Conservation (phyloP, 2,888 invertebrate genomes). For the Fabriciana adippe region DNA sequence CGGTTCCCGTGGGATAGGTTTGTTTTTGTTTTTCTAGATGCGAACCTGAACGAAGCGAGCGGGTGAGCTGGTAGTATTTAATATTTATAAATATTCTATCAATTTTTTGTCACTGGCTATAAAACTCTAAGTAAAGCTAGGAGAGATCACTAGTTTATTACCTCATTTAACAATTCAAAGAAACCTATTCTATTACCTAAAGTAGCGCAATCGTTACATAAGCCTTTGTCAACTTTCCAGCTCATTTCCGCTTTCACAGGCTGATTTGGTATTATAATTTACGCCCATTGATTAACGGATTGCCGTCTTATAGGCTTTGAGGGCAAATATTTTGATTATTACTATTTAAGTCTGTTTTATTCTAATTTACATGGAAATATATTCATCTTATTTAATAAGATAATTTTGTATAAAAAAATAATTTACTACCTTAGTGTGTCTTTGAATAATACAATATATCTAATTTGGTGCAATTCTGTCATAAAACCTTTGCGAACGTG, state of each 20-base stretch:
- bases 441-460: background rate
- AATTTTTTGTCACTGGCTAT: background rate
- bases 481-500: background rate
- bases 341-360: background rate
- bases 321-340: background rate
- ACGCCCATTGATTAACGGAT: conserved; percentile 21
- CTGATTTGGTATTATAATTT: conserved; percentile 29
- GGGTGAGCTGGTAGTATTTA: too few relatives aligned
- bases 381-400: too few relatives aligned
- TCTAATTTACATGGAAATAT: background rate
- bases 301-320: conserved; percentile 2
- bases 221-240: conserved; percentile 27
- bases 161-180: background rate
- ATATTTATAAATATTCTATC: background rate
- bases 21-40: too few relatives aligned
- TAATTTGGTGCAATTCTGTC: too few relatives aligned
- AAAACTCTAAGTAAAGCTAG: background rate
- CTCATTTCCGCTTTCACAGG: conserved; percentile 24
- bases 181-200: conserved; percentile 9
- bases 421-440: background rate
- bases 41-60: too few relatives aligned
- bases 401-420: background rate
- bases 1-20: too few relatives aligned
- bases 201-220: conserved; percentile 18
- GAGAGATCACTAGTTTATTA: too few relatives aligned